Conservation (phyloP, 2,797 vertebrate species). For the Neosalanx taihuensis region DNA sequence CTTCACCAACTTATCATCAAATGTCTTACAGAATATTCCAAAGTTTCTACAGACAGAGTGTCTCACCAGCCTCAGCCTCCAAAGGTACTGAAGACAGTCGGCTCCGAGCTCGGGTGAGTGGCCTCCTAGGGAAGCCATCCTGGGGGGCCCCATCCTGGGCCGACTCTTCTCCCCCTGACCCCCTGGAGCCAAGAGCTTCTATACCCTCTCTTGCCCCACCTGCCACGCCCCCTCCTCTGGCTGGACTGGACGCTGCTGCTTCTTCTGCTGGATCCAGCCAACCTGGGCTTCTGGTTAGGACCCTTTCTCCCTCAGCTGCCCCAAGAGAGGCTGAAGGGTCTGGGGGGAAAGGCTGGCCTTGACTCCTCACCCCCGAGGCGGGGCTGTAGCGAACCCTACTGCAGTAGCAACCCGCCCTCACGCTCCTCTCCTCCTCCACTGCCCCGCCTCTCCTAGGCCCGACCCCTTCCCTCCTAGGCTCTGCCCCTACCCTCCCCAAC, state of each 20-base stretch:
- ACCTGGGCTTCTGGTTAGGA: slow-evolving; percentile 21
- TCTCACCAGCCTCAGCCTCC: slow-evolving; percentile 88
- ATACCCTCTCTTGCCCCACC: slow-evolving; percentile 58
- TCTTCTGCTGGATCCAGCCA: slow-evolving; percentile 10
- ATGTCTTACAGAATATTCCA: not conserved
- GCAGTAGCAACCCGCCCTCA: slow-evolving; percentile 74
- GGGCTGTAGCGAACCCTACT: slow-evolving; percentile 58
- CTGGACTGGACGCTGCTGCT: slow-evolving; percentile 10
- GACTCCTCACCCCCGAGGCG: slow-evolving; percentile 63
- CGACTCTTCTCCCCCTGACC: not conserved
- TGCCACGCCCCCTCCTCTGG: slow-evolving; percentile 2
- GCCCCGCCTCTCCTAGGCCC: slow-evolving; percentile 10
- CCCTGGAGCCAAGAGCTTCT: slow-evolving; percentile 55
- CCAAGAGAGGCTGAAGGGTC: slow-evolving; percentile 46
- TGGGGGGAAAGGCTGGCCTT: slow-evolving; percentile 45
- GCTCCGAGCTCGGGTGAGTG: slow-evolving; percentile 90
- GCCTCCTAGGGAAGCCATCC: slow-evolving; percentile 82
- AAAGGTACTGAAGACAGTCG: slow-evolving; percentile 84
- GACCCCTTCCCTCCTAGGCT: slow-evolving; percentile 23
- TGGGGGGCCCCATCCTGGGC: slow-evolving; percentile 43
- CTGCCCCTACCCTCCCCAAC: slow-evolving; percentile 24
- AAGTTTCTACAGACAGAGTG: not conserved
- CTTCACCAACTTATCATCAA: not conserved
- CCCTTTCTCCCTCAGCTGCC: slow-evolving; percentile 62
- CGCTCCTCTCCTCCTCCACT: slow-evolving; percentile 54